These are phyloP conservation scores for Ancistrus triradiatus DNA, from an alignment of 2,113 vertebrate genomes.

Conservation along the genomic window DNA sequence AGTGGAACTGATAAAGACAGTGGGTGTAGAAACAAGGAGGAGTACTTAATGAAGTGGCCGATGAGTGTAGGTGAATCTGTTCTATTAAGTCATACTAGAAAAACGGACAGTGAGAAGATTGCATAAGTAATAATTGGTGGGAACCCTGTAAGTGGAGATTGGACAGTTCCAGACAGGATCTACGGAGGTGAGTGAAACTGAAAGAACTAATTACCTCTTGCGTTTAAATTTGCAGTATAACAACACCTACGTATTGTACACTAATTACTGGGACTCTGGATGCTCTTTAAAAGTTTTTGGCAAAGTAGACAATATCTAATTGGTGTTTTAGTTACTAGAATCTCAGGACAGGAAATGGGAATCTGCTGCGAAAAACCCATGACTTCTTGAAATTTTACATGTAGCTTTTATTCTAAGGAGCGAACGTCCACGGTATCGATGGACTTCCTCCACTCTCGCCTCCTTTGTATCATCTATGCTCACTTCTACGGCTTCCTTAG, in stretches of 20 bases:
- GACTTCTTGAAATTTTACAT: conserved; percentile 5
- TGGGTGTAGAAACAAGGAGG: no score
- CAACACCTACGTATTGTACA: not conserved
- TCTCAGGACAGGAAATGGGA: conserved; percentile 19
- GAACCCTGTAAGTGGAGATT: no score
- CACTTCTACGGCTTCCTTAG: conserved; percentile 19
- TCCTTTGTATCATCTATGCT: conserved; percentile 10
- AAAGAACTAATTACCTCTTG: not conserved
- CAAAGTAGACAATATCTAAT: not conserved
- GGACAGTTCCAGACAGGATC: conserved; percentile 12
- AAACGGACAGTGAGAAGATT: no score
- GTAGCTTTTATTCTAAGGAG: conserved; percentile 12
- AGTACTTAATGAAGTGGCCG: no score
- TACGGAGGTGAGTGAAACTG: not conserved
- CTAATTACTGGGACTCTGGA: conserved; percentile 11
- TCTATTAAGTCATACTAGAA: no score
- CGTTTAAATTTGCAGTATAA: not conserved
- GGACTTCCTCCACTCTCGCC: not conserved
- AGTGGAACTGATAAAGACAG: no score
- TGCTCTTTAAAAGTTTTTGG: conserved; percentile 1
- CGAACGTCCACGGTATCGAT: not conserved
- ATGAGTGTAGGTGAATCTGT: no score
- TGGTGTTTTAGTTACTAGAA: conserved; percentile 22
- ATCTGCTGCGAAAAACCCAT: not conserved
- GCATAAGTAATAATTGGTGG: no score